Conservation (phyloP, 2,113 vertebrate species). For the Melospiza melodia region DNA sequence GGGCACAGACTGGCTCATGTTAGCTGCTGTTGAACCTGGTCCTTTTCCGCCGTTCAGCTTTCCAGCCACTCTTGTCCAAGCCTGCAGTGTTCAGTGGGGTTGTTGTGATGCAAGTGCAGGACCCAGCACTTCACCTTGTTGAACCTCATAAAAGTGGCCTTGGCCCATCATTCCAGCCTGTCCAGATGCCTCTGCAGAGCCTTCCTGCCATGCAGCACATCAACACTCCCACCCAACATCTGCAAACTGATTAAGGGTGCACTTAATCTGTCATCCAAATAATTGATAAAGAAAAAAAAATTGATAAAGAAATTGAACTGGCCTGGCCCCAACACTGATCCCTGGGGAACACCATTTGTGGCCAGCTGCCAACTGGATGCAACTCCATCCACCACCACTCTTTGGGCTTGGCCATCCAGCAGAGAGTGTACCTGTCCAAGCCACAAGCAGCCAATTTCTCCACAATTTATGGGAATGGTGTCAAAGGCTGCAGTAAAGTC, state of each 20-base stretch:
- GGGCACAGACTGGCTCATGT: not conserved
- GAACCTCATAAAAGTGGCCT: not conserved
- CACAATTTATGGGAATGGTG: not conserved
- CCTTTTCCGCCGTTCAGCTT: not conserved
- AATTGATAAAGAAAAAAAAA: not conserved
- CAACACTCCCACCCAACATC: not conserved
- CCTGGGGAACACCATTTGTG: not conserved
- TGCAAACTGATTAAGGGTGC: not conserved
- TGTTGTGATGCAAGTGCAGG: not conserved
- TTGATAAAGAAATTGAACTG: not conserved
- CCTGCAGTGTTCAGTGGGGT: not conserved
- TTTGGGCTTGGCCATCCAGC: not conserved
- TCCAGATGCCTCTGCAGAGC: not conserved
- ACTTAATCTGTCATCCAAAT: rapidly evolving
- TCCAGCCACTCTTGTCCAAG: not conserved
- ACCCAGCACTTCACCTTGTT: not conserved
- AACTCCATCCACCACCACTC: not conserved
- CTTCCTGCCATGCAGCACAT: not conserved
- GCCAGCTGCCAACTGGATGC: not conserved
- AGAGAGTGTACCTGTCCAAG: not conserved
- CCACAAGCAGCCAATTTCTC: not conserved
- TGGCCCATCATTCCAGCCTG: not conserved
- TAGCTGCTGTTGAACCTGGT: not conserved
- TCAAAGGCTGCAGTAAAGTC: not conserved
- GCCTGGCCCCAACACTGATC: not conserved